Conservation (phyloP, 2,113 vertebrate genomes). For the Muntiacus muntjak region DNA sequence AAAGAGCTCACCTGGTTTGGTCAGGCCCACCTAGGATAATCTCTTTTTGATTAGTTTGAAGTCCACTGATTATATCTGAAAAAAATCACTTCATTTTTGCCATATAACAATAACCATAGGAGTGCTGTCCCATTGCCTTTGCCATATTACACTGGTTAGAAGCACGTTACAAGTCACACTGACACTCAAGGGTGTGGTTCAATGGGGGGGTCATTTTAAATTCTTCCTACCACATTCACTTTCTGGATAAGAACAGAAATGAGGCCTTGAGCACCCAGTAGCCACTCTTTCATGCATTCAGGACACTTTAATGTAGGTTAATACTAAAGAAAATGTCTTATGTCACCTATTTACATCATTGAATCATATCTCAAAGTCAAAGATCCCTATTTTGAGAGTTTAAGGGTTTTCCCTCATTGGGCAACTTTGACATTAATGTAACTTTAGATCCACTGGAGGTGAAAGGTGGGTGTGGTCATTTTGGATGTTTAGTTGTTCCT, state of each 20-base stretch:
- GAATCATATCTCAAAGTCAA: not conserved
- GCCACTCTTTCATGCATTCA: not conserved
- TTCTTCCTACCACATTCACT: not conserved
- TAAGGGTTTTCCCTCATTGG: not conserved
- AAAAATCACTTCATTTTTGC: not conserved
- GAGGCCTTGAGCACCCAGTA: not conserved
- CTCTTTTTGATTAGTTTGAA: conserved; percentile 20
- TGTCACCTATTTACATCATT: not conserved
- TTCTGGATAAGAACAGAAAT: not conserved
- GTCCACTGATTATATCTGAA: not conserved
- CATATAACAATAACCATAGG: not conserved
- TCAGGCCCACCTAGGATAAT: not conserved
- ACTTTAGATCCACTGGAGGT: not conserved
- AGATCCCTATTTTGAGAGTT: not conserved
- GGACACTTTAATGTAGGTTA: not conserved
- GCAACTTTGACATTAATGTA: not conserved
- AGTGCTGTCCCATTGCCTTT: not conserved
- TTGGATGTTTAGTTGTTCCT: not conserved
- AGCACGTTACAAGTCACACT: not conserved
- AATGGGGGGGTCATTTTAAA: not conserved
- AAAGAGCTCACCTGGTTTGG: not conserved
- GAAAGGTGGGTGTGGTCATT: not conserved
- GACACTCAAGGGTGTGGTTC: not conserved
- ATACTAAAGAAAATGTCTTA: not conserved
- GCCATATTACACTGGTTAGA: not conserved